Evolutionary conservation across 2,113 vertebrate species (phyloP).

Genomic region (Electrona antarctica): DNA sequence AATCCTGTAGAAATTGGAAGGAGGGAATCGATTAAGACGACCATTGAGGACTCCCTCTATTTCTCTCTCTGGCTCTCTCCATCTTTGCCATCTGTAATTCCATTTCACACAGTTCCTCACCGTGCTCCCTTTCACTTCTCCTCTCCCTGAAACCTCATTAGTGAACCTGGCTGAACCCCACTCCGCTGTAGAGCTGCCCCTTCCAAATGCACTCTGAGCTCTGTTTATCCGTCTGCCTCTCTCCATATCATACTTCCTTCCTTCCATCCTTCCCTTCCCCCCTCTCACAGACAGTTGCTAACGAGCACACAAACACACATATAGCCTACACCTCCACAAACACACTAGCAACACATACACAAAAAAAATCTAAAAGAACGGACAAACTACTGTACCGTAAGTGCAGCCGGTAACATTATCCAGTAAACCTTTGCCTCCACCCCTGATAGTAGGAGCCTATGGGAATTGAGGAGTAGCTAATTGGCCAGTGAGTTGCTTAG

Average conservation of each 20-base stretch:
- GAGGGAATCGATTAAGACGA: slow-evolving; percentile 76
- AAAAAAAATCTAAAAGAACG: slow-evolving; percentile 24
- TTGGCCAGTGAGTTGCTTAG: slow-evolving; percentile 40
- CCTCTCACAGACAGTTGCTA: not conserved
- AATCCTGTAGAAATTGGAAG: slow-evolving; percentile 77
- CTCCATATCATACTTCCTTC: not conserved
- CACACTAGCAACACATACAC: slow-evolving; percentile 5
- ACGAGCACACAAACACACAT: not conserved
- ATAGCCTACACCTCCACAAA: slow-evolving; percentile 11
- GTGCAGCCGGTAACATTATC: slow-evolving; percentile 34
- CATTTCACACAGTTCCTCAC: slow-evolving; percentile 47
- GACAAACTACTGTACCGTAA: not conserved
- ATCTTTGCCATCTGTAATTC: slow-evolving; percentile 59
- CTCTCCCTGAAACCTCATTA: slow-evolving; percentile 64
- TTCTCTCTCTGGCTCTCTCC: slow-evolving; percentile 40
- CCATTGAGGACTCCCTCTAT: slow-evolving; percentile 64
- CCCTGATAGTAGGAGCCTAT: slow-evolving; percentile 21
- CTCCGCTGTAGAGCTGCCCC: slow-evolving; percentile 42
- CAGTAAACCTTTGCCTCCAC: slow-evolving; percentile 24
- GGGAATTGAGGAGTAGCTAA: slow-evolving; percentile 52
- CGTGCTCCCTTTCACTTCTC: slow-evolving; percentile 28
- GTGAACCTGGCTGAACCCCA: slow-evolving; percentile 42
- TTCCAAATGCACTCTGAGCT: slow-evolving; percentile 34
- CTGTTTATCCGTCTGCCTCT: slow-evolving; percentile 30
- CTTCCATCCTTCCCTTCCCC: not conserved